phyloP scores from a whole-genome alignment of 1,140 invertebrate genomes.

The Apis laboriosa region DNA sequence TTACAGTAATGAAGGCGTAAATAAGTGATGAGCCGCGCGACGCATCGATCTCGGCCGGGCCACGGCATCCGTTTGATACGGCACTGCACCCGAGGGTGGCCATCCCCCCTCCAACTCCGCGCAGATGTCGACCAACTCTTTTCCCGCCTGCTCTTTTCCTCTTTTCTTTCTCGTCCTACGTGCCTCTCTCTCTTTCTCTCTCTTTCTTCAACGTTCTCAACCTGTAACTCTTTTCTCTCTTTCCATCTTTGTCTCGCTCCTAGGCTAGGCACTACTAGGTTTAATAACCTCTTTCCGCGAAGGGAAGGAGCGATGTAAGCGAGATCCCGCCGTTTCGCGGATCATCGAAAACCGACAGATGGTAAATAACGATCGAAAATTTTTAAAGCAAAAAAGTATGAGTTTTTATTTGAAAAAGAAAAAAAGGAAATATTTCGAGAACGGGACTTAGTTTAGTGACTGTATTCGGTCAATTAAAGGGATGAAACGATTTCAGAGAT shows the following conservation, averaged over 20 bases:
- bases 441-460: neutral
- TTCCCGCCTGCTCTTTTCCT: conserved; percentile 17
- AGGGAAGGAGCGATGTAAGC: neutral
- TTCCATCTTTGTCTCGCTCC: neutral
- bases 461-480: neutral
- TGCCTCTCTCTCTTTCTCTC: neutral
- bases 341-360: neutral
- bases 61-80: conserved; percentile 37
- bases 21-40: conserved; percentile 76
- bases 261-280: neutral
- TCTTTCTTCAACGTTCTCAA: conserved; percentile 1
- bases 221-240: neutral
- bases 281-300: conserved; percentile 44
- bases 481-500: neutral
- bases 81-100: conserved; percentile 35
- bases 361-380: conserved; percentile 17
- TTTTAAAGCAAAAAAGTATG: neutral
- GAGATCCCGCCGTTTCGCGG: neutral
- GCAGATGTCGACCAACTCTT: conserved; percentile 32
- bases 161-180: neutral
- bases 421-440: no score
- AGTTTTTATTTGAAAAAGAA: neutral
- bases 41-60: conserved; percentile 70
- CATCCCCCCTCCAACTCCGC: conserved; percentile 11
- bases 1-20: conserved; percentile 79